These are phyloP conservation scores for Ericerus pela DNA, from an alignment of 1,140 invertebrate genomes.

Conservation along the genomic window DNA sequence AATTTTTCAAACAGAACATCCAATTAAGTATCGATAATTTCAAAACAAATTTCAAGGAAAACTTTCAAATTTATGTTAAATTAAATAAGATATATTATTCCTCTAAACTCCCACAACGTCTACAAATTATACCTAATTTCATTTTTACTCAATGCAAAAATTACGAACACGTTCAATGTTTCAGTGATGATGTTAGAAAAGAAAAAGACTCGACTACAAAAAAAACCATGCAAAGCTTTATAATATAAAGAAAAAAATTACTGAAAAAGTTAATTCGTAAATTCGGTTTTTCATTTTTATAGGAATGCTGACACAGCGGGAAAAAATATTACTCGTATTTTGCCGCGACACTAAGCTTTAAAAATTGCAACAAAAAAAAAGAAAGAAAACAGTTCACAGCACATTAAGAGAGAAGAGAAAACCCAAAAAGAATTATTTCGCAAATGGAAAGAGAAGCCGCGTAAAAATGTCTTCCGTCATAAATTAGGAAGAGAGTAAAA, in stretches of 20 bases:
- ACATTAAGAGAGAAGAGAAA: neutral
- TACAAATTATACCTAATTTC: no score
- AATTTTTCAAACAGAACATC: no score
- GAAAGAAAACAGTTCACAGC: neutral
- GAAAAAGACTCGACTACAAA: no score
- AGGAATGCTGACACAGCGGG: no score
- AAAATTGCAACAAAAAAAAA: neutral
- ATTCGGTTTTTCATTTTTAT: neutral
- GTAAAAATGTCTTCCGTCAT: neutral
- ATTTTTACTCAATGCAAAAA: neutral
- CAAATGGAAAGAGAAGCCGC: neutral
- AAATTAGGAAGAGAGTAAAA: neutral
- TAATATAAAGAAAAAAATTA: neutral
- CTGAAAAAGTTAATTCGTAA: neutral
- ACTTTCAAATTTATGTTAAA: no score
- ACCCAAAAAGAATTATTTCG: neutral
- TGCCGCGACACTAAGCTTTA: neutral
- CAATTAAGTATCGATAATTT: no score
- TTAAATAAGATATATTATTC: no score
- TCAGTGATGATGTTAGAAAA: neutral
- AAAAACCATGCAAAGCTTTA: neutral
- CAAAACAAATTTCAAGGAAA: no score
- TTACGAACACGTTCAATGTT: neutral
- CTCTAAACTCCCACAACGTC: no score
- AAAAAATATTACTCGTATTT: neutral